Conservation (phyloP, 2,888 invertebrate genomes). For the Lumbricus terrestris region DNA sequence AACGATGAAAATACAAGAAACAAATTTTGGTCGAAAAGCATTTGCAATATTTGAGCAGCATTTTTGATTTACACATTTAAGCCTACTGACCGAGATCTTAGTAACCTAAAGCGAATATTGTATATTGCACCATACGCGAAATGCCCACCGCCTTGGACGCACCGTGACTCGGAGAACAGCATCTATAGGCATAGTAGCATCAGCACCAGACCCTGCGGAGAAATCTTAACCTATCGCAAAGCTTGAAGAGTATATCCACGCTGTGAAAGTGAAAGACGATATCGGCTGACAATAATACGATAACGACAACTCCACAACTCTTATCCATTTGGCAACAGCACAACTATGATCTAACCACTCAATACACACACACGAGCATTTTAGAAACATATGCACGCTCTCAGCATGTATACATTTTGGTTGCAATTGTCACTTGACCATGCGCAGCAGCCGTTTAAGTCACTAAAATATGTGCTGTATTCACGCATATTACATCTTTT, state of each 20-base stretch:
- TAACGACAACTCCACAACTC: background rate
- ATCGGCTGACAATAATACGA: conserved; percentile 9
- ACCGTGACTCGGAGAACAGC: background rate
- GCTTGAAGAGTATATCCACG: conserved; percentile 12
- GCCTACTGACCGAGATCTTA: conserved; percentile 10
- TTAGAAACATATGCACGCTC: background rate
- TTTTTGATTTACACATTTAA: conserved; percentile 16
- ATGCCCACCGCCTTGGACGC: background rate
- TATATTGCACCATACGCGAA: conserved; percentile 10
- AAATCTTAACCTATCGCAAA: conserved; percentile 10
- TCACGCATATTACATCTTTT: background rate
- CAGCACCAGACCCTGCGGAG: background rate
- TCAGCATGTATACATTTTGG: background rate
- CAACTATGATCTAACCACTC: background rate
- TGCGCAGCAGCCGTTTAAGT: background rate
- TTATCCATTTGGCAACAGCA: background rate
- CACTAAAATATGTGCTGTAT: background rate
- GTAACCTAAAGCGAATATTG: conserved; percentile 12
- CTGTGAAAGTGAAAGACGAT: conserved; percentile 7
- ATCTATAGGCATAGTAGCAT: background rate
- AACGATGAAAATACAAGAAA: background rate
- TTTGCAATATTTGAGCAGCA: conserved; percentile 14
- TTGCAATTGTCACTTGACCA: background rate
- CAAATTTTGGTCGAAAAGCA: conserved; percentile 15
- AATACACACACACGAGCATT: background rate